Base-by-base conservation (phyloP, 2,888 invertebrate genomes). In the Pachycephus smyrnensis region DNA sequence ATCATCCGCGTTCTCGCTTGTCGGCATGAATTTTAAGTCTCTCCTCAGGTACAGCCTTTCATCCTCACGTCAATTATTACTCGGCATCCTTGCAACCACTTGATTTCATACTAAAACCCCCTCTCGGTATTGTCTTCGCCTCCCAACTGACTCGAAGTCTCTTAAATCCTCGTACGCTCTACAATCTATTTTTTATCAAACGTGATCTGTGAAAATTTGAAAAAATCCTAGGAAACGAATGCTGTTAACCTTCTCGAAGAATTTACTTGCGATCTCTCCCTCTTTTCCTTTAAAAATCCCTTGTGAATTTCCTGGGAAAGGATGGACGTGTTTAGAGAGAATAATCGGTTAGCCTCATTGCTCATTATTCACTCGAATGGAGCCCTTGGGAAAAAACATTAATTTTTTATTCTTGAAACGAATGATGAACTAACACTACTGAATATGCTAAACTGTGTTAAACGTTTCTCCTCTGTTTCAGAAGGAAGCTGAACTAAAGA, bases 401-500 rank as follows among this genome's bases (percentile, higher is more conserved):
- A 55, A 55, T 55, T 55, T 55, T 55, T 1, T 23, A 23, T 2
- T 55, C 15, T 23, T 3, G 23, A 23, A 23, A 23, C 2, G 12
- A 40, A 55, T 55, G 55, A 15, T 40, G n/a, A n/a, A n/a, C n/a
- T 15, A 15, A 4, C 6, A 40, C 15, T 15, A 15, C 15, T 15
- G 15, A 40, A 1, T 15, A 4, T 40, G 6, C 40, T 40, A 15
- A 40, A 15, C 6, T 15, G 40, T 15, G 15, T 4, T 15, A 40
- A 40, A 15, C 40, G 40, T 55, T 55, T 55, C 9, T 55, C 55
- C 23, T 15, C 6, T 73, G 77, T 85, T 84, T 11, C 84, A 86
- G 86, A 82, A 79, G 68, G 77, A 77, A 79, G 78, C 73, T 80
- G 80, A 80, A 78, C 73, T 79, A 79, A 82, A 80, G 73, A 69